Percentiles rank a stretch among this genome's conserved stretches.
Conservation (phyloP, 2,113 vertebrate genomes). For the Rhipidura dahli region DNA sequence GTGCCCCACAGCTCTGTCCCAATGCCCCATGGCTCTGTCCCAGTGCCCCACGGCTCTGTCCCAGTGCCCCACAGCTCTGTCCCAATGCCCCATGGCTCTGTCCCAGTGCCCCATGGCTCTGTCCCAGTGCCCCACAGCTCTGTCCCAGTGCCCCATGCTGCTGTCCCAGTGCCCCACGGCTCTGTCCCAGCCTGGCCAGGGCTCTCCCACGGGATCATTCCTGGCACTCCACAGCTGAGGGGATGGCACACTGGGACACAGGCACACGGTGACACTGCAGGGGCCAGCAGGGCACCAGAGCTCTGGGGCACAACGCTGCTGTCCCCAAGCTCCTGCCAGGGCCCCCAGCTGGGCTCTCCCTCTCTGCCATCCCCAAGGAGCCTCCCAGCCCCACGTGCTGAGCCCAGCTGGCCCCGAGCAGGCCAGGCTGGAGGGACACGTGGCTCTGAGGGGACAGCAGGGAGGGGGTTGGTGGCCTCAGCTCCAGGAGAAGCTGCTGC, state of each 20-base stretch:
- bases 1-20: no score
- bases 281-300: not conserved
- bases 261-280: fast-evolving
- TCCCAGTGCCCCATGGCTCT: no score
- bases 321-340: not conserved
- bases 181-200: not conserved
- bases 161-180: no score
- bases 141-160: no score
- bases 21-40: no score
- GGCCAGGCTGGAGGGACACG: not conserved
- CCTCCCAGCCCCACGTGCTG: not conserved
- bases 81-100: no score
- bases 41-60: no score
- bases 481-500: not conserved
- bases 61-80: no score
- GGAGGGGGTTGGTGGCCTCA: not conserved
- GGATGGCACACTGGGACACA: not conserved
- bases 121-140: no score
- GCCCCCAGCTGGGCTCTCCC: not conserved
- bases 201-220: fast-evolving
- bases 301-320: not conserved
- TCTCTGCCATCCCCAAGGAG: not conserved
- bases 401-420: not conserved
- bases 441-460: not conserved
- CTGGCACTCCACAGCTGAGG: not conserved